These are phyloP conservation scores for Patiria pectinifera DNA, from an alignment of 53 echinoderm and acorn worm species.

Conservation along the genomic window DNA sequence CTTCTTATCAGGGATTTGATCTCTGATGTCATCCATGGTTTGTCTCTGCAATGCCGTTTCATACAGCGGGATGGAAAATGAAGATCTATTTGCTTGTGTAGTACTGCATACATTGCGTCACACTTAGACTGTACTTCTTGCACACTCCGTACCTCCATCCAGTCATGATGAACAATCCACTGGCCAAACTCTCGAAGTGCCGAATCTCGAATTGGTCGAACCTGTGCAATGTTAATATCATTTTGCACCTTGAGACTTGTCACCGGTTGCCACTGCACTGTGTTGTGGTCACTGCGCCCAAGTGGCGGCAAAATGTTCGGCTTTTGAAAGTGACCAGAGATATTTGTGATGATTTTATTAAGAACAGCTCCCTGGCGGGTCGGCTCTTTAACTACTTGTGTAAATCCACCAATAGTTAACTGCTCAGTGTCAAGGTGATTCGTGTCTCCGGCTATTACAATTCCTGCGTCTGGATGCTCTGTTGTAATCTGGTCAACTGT, in stretches of 20 bases:
- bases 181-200: neutral
- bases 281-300: conserved; percentile 22
- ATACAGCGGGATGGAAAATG: neutral
- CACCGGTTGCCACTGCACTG: conserved; percentile 1
- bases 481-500: conserved; percentile 22
- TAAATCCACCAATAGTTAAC: conserved; percentile 14
- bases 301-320: conserved; percentile 26
- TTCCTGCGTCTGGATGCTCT: conserved; percentile 15
- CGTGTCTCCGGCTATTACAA: conserved; percentile 13
- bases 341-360: conserved; percentile 51
- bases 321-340: neutral
- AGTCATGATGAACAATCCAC: conserved; percentile 10
- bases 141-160: neutral
- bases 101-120: conserved; percentile 1
- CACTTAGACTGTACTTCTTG: neutral
- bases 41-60: conserved; percentile 3
- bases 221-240: neutral
- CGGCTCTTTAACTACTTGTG: conserved; percentile 50
- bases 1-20: conserved; percentile 18
- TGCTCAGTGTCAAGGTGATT: neutral
- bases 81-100: neutral
- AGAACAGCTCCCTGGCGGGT: conserved; percentile 9
- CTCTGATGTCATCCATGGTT: conserved; percentile 36
- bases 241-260: neutral
- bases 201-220: conserved; percentile 13